These are phyloP conservation scores for Chaetodon trifascialis DNA, from an alignment of 2,113 vertebrate species.

Conservation along the genomic window DNA sequence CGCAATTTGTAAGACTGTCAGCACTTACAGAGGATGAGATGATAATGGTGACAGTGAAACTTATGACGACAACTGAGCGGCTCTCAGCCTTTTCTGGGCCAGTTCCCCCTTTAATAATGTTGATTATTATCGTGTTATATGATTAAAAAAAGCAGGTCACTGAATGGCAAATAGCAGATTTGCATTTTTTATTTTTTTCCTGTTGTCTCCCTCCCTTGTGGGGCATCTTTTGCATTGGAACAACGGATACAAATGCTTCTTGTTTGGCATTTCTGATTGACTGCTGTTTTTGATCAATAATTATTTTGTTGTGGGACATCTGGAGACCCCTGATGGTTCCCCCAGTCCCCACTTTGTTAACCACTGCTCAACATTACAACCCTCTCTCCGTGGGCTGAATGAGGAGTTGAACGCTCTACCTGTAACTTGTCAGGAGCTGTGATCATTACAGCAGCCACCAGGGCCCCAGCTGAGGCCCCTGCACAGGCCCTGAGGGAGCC, in stretches of 20 bases:
- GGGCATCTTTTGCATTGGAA: too few species aligned
- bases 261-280: too few species aligned
- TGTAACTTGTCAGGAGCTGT: constrained; percentile 91
- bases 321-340: neutral
- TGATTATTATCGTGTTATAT: too few species aligned
- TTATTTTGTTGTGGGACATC: too few species aligned
- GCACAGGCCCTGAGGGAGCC: constrained; percentile 86
- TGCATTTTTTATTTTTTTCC: too few species aligned
- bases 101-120: too few species aligned
- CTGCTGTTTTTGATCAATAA: too few species aligned
- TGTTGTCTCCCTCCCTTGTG: too few species aligned
- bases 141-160: too few species aligned
- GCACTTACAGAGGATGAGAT: neutral
- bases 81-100: too few species aligned
- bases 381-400: neutral
- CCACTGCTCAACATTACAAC: neutral
- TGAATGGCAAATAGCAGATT: too few species aligned
- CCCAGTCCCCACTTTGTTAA: neutral
- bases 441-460: constrained; percentile 89
- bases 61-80: neutral
- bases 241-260: too few species aligned
- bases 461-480: constrained; percentile 91
- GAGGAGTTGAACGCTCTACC: constrained; percentile 75
- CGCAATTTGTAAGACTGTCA: neutral
- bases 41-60: neutral